Evolutionary conservation across 2,888 invertebrate species (phyloP).

Genomic region (Rhagophthalmus giganteus): DNA sequence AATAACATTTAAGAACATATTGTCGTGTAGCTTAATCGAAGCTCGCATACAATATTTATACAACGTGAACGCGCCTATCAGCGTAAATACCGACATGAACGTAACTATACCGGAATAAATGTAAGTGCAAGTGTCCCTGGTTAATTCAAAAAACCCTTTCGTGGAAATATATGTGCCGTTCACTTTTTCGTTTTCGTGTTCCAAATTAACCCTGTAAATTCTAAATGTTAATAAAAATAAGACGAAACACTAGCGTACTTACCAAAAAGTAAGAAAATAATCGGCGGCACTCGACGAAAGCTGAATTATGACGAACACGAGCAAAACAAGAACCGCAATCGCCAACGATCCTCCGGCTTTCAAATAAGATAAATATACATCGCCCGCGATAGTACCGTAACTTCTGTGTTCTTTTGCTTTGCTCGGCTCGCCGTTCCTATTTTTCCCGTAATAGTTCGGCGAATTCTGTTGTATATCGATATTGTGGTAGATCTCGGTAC

Average conservation of each 20-base stretch:
- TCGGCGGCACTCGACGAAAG: slow-evolving; percentile 72
- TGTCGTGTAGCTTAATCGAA: slow-evolving; percentile 39
- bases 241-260: slow-evolving; percentile 35
- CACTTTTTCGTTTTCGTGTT: background rate
- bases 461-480: slow-evolving; percentile 32
- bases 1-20: background rate
- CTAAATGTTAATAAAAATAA: background rate
- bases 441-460: slow-evolving; percentile 2
- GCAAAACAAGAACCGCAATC: slow-evolving; percentile 56
- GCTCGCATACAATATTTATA: slow-evolving; percentile 19
- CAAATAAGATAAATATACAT: slow-evolving; percentile 67
- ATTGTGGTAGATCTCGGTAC: slow-evolving; percentile 38
- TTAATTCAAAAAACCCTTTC: background rate
- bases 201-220: background rate
- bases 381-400: slow-evolving; percentile 56
- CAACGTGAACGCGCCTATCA: background rate
- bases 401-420: slow-evolving; percentile 60
- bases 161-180: background rate
- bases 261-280: slow-evolving; percentile 79
- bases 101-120: background rate
- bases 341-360: slow-evolving; percentile 61
- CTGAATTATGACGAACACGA: slow-evolving; percentile 69
- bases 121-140: background rate
- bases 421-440: slow-evolving; percentile 42
- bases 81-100: background rate